phyloP scores from a whole-genome alignment of 2,797 vertebrate genomes.

The Buceros bicornis region DNA sequence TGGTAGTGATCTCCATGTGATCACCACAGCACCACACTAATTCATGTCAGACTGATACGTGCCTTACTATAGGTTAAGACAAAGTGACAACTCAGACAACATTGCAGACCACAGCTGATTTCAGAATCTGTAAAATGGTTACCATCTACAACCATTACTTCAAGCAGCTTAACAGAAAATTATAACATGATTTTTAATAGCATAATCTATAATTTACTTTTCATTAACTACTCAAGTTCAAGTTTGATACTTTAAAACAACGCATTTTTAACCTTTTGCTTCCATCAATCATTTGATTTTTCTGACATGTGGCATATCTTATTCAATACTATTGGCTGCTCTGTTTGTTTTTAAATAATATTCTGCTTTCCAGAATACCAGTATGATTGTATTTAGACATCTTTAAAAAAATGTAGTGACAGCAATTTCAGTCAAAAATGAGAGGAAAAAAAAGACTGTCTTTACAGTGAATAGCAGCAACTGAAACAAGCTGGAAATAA shows the following conservation, averaged over 20 bases:
- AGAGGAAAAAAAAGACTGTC: neutral
- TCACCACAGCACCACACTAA: neutral
- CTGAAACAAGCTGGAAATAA: conserved; percentile 66
- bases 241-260: neutral
- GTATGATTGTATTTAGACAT: conserved; percentile 56
- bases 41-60: neutral
- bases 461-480: conserved; percentile 55
- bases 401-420: conserved; percentile 49
- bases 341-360: conserved; percentile 50
- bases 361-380: conserved; percentile 37
- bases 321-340: conserved; percentile 34
- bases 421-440: conserved; percentile 67
- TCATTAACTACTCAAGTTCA: conserved; percentile 17
- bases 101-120: neutral
- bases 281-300: conserved; percentile 27
- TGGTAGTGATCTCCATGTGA: neutral
- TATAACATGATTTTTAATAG: neutral
- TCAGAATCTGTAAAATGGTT: neutral
- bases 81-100: neutral
- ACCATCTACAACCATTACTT: neutral
- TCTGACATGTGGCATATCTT: neutral
- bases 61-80: neutral
- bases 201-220: conserved; percentile 18
- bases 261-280: neutral
- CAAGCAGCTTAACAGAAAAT: neutral